phyloP scores from a whole-genome alignment of 2,113 vertebrate genomes.

The Microcebus ravelobensis region DNA sequence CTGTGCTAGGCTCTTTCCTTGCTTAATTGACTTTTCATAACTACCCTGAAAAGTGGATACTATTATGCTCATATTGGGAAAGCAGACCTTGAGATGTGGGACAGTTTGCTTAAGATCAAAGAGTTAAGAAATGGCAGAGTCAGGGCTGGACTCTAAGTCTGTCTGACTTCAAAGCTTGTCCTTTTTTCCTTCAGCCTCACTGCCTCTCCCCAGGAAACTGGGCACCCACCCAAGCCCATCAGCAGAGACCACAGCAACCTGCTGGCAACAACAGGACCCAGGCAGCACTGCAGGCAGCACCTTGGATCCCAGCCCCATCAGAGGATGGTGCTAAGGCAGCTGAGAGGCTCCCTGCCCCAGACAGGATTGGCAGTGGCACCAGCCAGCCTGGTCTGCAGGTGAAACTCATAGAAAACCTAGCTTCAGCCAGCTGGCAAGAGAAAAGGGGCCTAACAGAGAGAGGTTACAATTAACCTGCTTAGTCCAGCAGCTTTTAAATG shows the following conservation, averaged over 20 bases:
- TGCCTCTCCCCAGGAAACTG: constrained; percentile 5
- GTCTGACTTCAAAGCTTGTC: constrained; percentile 31
- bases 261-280: not conserved
- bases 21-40: not conserved
- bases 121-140: not conserved
- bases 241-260: not conserved
- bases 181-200: not conserved
- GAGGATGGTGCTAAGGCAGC: not conserved
- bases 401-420: not conserved
- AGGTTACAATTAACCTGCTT: not conserved
- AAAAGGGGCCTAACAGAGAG: not conserved
- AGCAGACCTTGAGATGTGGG: not conserved
- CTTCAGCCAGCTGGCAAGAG: not conserved
- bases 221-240: not conserved
- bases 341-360: not conserved
- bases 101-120: constrained; percentile 36
- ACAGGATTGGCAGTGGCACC: not conserved
- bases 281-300: not conserved
- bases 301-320: not conserved
- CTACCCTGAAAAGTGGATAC: not conserved
- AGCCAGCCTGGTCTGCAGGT: not conserved
- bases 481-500: not conserved
- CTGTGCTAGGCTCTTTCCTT: not conserved
- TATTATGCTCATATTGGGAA: not conserved
- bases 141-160: not conserved